phyloP scores from a whole-genome alignment of 2,888 invertebrate species.

The Leptarthrus brevirostris region DNA sequence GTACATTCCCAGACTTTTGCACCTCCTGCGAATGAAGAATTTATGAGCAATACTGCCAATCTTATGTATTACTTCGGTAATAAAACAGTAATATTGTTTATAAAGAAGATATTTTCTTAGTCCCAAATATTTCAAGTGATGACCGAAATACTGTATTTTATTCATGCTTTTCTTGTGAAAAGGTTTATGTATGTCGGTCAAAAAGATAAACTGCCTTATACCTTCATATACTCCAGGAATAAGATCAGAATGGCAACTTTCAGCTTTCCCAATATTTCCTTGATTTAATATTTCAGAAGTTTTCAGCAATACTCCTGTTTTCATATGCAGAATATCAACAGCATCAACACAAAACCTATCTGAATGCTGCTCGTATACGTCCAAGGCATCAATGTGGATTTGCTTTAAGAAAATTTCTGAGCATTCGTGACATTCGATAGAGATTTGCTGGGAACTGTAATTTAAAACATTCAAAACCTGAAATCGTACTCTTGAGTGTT shows the following conservation, averaged over 20 bases:
- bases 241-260: conserved; percentile 78
- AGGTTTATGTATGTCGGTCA: too few relatives aligned
- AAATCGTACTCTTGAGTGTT: too few relatives aligned
- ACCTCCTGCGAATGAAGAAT: conserved; percentile 81
- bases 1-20: conserved; percentile 97
- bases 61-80: too few relatives aligned
- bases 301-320: not conserved
- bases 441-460: not conserved
- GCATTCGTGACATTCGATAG: not conserved
- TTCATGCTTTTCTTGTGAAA: too few relatives aligned
- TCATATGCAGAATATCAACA: not conserved
- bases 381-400: not conserved
- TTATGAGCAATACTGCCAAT: not conserved
- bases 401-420: not conserved
- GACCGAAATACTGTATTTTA: too few relatives aligned
- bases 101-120: too few relatives aligned
- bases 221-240: conserved; percentile 84
- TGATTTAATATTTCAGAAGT: too few relatives aligned
- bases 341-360: not conserved
- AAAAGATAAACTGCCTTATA: too few relatives aligned
- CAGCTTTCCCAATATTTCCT: conserved; percentile 66
- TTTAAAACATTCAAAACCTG: too few relatives aligned
- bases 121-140: too few relatives aligned
- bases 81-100: too few relatives aligned
- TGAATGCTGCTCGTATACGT: not conserved